phyloP scores from a whole-genome alignment of 2,797 vertebrate species.

The Atherinosoma microstoma region DNA sequence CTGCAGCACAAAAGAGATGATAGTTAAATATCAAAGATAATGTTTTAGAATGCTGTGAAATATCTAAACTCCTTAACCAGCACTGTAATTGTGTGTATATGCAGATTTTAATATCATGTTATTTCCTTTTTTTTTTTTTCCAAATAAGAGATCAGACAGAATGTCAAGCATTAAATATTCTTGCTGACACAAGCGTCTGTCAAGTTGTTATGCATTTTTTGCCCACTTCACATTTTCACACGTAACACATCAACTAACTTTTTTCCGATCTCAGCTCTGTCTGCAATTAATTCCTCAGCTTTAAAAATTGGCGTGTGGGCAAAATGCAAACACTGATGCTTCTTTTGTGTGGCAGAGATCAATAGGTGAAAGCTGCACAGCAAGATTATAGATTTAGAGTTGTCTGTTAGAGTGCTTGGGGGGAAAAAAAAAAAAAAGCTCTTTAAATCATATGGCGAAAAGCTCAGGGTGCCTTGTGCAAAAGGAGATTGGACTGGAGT shows the following conservation, averaged over 20 bases:
- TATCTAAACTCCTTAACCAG: neutral
- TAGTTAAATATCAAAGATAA: neutral
- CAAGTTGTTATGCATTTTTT: slow-evolving; percentile 37
- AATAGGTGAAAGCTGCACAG: slow-evolving; percentile 79
- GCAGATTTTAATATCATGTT: neutral
- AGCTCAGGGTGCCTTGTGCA: neutral
- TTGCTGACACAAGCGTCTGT: slow-evolving; percentile 58
- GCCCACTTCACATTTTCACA: slow-evolving; percentile 52
- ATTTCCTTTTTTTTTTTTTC: neutral
- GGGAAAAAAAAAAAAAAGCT: no score
- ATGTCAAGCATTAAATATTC: slow-evolving; percentile 22
- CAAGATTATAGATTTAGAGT: slow-evolving; percentile 40
- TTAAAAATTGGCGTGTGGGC: slow-evolving; percentile 16
- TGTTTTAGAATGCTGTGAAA: neutral
- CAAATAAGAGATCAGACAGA: neutral
- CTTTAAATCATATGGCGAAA: neutral
- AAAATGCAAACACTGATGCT: slow-evolving; percentile 19
- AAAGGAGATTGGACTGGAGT: slow-evolving; percentile 2
- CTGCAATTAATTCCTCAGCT: slow-evolving; percentile 19
- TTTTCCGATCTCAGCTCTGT: slow-evolving; percentile 29
- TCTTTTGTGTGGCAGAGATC: slow-evolving; percentile 57
- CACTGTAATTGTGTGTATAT: neutral
- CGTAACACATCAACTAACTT: slow-evolving; percentile 57
- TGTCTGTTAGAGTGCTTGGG: no score
- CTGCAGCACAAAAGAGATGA: slow-evolving; percentile 67